A percentile compares a stretch with the other conserved stretches of the same genome.
Conservation (phyloP, 1,140 invertebrate genomes). For the Eciton burchellii region DNA sequence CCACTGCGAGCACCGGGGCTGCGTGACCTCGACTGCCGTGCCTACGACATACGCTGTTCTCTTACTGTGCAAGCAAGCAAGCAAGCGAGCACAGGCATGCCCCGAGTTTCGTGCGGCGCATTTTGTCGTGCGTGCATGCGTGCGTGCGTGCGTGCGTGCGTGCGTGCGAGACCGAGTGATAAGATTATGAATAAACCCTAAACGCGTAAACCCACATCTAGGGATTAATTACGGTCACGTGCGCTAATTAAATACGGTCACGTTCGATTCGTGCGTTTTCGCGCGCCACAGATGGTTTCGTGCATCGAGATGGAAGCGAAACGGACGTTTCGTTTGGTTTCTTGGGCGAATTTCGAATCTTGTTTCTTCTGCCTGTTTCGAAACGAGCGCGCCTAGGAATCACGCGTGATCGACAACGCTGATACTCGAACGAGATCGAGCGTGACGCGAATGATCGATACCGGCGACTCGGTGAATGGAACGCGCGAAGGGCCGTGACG, state of each 20-base stretch:
- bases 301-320: no score
- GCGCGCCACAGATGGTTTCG: no score
- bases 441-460: conserved; percentile 37
- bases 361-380: no score
- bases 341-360: no score
- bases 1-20: conserved; percentile 32
- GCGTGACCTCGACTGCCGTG: conserved; percentile 57
- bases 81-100: conserved; percentile 30
- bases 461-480: conserved; percentile 8
- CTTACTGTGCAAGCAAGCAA: conserved; percentile 33
- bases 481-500: conserved; percentile 18
- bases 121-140: conserved; percentile 43
- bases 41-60: conserved; percentile 44
- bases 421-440: conserved; percentile 13
- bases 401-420: background rate
- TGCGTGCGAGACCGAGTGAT: conserved; percentile 35
- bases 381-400: background rate
- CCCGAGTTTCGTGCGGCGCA: conserved; percentile 39
- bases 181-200: conserved; percentile 22
- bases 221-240: background rate
- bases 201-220: background rate
- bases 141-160: no score
- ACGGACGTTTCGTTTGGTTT: background rate
- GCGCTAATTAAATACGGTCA: background rate
- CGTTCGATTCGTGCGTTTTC: no score